Base-by-base conservation (phyloP, 2,113 vertebrate genomes). In the Gnathonemus echidnorhynchus region DNA sequence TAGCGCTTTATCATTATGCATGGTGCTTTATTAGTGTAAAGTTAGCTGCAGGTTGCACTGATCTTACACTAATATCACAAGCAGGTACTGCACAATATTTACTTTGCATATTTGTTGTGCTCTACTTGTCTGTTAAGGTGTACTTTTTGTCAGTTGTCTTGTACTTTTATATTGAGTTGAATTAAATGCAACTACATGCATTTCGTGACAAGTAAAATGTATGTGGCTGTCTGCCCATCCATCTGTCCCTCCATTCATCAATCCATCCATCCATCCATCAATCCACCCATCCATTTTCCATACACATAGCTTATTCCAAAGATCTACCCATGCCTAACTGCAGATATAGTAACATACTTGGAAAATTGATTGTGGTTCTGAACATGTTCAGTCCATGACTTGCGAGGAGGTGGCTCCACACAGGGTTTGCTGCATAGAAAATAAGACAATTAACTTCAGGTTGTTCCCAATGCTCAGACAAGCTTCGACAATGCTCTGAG, bases 401-500 rank as follows among this genome's bases (percentile, higher is more conserved):
- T 31, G 45, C 13, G 39, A 24, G 88, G 74, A 83, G 88, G 21
- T 84, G 66, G 10, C 31, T 42, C 31, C 31, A 53, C 27, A 19
- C 50, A 6, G 9, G 66, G 48, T 19, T 39, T 35, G 35, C 9
- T 52, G 19, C 7, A 46, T 53, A 83, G 8, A 53, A 89, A 53
- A 53, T 52, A 89, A 84, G 80, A 70, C 77, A 77, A 31, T 49
- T 49, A 89, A 89, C 42, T 89, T 83, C 49, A 39, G 49, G 49
- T 83, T n/a, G 39, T 84, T 84, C 49, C 74, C 88, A 31, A 5
- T 8, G 49, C 70, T 84, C 49, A 45, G 88, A 50, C 88, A 89
- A 83, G 88, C 77, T 89, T 56, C 31, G 53, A 89, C 88, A 89
- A 6, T 83, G 39, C 66, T 52, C 88, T 49, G 42, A 39, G 46